phyloP scores from a whole-genome alignment of 2,888 invertebrate genomes.

The Rhogogaster chlorosoma region DNA sequence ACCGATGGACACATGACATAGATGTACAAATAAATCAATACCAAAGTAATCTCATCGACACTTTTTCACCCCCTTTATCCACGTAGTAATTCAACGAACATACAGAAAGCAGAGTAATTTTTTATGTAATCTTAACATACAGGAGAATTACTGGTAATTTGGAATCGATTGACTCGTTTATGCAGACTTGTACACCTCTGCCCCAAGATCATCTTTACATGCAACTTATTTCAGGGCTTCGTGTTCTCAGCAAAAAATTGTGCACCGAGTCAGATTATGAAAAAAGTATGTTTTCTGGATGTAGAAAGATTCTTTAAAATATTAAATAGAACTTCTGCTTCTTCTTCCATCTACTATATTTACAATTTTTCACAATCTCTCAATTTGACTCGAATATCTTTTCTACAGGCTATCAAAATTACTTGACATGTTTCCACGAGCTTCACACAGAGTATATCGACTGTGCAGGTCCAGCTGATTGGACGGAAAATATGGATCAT shows the following conservation, averaged over 20 bases:
- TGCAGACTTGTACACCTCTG: conserved; percentile 75
- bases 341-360: neutral
- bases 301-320: neutral
- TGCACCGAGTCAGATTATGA: conserved; percentile 71
- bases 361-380: neutral
- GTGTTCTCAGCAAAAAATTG: conserved; percentile 75
- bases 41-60: neutral
- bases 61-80: neutral
- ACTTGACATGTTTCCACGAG: conserved; percentile 76
- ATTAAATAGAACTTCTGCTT: neutral
- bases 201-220: conserved; percentile 78
- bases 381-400: conserved; percentile 4
- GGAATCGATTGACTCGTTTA: conserved; percentile 73
- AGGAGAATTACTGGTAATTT: conserved; percentile 74
- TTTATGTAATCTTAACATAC: conserved; percentile 39
- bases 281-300: conserved; percentile 55
- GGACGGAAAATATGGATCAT: conserved; percentile 78
- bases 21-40: neutral
- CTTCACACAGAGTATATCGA: conserved; percentile 79
- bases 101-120: neutral
- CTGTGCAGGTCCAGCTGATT: conserved; percentile 80
- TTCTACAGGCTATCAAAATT: conserved; percentile 69
- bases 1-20: neutral
- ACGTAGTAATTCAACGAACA: neutral
- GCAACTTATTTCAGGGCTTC: conserved; percentile 77